These are phyloP conservation scores for Leuctra nigra DNA, from an alignment of 2,888 invertebrate species.

Conservation along the genomic window DNA sequence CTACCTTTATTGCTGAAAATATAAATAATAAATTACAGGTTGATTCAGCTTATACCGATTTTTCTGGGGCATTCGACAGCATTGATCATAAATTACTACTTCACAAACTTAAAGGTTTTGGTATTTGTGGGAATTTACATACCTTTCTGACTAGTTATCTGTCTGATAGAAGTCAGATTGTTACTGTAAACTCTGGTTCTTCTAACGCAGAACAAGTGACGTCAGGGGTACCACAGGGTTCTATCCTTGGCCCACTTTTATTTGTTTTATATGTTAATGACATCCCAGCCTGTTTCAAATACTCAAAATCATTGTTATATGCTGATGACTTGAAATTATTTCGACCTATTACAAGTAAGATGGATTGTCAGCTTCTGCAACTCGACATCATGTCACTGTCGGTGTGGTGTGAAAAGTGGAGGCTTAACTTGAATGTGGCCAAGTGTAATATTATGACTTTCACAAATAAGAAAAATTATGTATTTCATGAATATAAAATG, in stretches of 20 bases:
- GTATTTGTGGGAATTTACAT: neutral
- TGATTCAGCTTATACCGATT: constrained; percentile 1
- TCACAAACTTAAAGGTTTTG: neutral
- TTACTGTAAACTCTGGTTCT: neutral
- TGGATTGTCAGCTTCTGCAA: neutral
- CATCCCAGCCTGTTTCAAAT: neutral
- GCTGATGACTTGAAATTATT: constrained; percentile 3
- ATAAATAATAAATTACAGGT: constrained; percentile 1
- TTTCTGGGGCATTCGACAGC: neutral
- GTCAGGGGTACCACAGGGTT: constrained; percentile 4
- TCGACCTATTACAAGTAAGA: neutral
- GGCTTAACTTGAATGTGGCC: no score
- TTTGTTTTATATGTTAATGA: constrained; percentile 1
- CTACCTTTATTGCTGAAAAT: neutral
- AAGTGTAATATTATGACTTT: neutral
- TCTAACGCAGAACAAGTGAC: neutral
- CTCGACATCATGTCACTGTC: neutral
- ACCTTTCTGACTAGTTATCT: neutral
- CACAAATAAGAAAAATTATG: neutral
- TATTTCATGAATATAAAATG: neutral
- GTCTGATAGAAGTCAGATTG: neutral
- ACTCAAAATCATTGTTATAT: neutral
- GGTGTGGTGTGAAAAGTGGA: neutral
- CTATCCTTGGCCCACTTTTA: neutral
- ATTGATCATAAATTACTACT: neutral